These are phyloP conservation scores for Perdix hodgsoniae DNA, from an alignment of 2,797 vertebrate species.

Conservation along the genomic window DNA sequence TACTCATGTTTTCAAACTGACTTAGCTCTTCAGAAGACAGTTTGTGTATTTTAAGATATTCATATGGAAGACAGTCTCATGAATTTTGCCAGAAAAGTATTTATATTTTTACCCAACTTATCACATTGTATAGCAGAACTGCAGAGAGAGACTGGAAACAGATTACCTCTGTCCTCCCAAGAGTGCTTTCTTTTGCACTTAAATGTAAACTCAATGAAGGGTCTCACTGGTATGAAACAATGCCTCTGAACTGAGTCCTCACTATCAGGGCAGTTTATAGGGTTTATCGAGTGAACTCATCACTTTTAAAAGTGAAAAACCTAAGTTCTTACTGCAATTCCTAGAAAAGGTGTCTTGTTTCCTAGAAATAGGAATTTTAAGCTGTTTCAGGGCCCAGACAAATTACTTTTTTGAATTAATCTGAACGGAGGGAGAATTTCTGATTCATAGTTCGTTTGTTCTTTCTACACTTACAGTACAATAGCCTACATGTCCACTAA, in stretches of 20 bases:
- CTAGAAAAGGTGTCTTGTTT: background rate
- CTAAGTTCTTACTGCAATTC: background rate
- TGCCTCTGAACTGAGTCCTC: accelerated
- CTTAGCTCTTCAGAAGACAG: background rate
- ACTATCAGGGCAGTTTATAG: background rate
- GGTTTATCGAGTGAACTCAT: background rate
- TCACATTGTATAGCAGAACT: background rate
- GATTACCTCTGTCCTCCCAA: background rate
- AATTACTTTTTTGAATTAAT: background rate
- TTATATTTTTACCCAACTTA: background rate
- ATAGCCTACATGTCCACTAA: background rate
- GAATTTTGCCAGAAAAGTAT: background rate
- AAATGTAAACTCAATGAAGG: background rate
- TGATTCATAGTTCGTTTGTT: background rate
- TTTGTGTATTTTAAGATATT: background rate
- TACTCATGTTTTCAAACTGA: background rate
- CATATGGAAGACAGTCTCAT: background rate
- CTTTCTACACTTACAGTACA: background rate
- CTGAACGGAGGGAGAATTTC: background rate
- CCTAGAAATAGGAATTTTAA: background rate
- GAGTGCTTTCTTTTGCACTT: background rate
- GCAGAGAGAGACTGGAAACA: background rate
- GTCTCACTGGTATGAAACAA: background rate
- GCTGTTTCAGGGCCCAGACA: background rate
- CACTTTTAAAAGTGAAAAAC: background rate